Evolutionary conservation across 2,797 vertebrate genomes (phyloP).

Genomic region (Petrocephalus sullivani): DNA sequence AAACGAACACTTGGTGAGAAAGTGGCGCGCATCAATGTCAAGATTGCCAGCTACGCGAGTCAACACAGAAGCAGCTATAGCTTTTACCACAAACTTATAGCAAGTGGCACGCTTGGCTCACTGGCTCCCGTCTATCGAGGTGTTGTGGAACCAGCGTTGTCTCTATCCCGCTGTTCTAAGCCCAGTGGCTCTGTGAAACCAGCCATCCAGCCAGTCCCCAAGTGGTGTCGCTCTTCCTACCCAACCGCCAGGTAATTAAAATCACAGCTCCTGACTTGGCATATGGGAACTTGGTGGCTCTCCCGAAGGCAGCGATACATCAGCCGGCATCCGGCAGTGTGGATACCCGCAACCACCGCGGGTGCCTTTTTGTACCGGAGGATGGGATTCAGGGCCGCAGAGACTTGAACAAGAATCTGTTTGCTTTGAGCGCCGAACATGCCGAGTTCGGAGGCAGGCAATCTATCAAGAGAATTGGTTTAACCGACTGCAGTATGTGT

Average conservation of each 20-base stretch:
- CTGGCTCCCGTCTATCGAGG: background rate
- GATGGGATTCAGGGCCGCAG: background rate
- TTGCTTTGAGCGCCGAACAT: background rate
- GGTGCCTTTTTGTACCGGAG: background rate
- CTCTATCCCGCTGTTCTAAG: background rate
- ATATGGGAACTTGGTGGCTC: background rate
- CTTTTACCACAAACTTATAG: background rate
- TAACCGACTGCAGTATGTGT: background rate
- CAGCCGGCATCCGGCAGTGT: background rate
- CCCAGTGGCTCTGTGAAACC: background rate
- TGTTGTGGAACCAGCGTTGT: background rate
- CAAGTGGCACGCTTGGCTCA: background rate
- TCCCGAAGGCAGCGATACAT: background rate
- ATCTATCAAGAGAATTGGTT: constrained; percentile 8
- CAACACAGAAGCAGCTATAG: background rate
- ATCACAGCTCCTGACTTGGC: background rate
- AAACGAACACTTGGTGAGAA: background rate
- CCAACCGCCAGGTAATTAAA: constrained; percentile 9
- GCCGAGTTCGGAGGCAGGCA: background rate
- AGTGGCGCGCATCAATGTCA: background rate
- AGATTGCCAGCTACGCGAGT: background rate
- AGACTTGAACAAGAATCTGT: background rate
- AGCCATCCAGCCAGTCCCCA: background rate
- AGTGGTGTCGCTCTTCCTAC: background rate
- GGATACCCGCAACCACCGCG: background rate